Evolutionary conservation across 2,113 vertebrate species (phyloP).

Genomic region (Caloenas nicobarica): DNA sequence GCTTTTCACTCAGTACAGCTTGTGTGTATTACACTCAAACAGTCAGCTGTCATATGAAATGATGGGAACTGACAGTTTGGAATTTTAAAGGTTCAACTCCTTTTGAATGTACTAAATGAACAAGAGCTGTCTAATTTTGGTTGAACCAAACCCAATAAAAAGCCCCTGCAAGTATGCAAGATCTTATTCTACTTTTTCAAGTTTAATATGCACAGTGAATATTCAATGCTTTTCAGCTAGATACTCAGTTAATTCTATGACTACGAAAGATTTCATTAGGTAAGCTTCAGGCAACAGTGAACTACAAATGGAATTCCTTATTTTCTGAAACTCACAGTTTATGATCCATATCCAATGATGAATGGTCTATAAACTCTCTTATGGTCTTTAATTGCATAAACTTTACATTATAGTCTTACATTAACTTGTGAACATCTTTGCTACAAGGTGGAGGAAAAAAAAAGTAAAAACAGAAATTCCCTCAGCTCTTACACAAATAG

Average conservation of each 20-base stretch:
- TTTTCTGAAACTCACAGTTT: slow-evolving; percentile 78
- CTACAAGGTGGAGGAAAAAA: slow-evolving; percentile 38
- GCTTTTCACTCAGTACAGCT: slow-evolving; percentile 50
- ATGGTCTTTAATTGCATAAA: slow-evolving; percentile 77
- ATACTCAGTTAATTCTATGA: slow-evolving; percentile 75
- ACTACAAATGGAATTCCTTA: slow-evolving; percentile 77
- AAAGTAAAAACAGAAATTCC: not conserved
- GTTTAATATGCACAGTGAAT: slow-evolving; percentile 70
- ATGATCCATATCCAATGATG: slow-evolving; percentile 76
- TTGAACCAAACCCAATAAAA: slow-evolving; percentile 72
- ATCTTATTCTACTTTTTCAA: slow-evolving; percentile 73
- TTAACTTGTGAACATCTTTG: slow-evolving; percentile 66
- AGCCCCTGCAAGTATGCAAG: slow-evolving; percentile 64
- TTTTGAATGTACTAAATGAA: slow-evolving; percentile 77
- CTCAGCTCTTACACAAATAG: slow-evolving; percentile 11
- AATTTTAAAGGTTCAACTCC: slow-evolving; percentile 76
- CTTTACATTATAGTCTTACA: slow-evolving; percentile 71
- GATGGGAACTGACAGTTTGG: slow-evolving; percentile 71
- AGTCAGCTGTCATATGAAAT: slow-evolving; percentile 75
- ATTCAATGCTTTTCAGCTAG: slow-evolving; percentile 72
- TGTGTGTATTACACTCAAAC: slow-evolving; percentile 67
- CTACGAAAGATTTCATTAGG: slow-evolving; percentile 78
- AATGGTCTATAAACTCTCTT: slow-evolving; percentile 78
- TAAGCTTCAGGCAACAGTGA: slow-evolving; percentile 78
- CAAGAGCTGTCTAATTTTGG: slow-evolving; percentile 73